Evolutionary conservation across 2,888 invertebrate species (phyloP), one percentile per base, ranked within the genome.

Genomic region (Glyphotaelius pellucidus): DNA sequence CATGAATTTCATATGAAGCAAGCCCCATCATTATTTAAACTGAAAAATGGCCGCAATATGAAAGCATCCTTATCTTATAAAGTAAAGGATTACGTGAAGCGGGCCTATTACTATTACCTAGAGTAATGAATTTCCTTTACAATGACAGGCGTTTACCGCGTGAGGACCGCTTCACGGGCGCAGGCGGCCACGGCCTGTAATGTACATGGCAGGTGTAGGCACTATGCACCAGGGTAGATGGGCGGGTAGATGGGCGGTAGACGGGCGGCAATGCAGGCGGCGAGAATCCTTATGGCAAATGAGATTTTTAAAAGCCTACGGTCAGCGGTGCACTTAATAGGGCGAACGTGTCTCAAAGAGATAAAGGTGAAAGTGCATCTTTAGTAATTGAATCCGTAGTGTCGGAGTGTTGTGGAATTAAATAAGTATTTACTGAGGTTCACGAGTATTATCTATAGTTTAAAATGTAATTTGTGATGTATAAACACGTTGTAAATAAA

Each of bases 231-330:
- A 67, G 38, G 35, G 35, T 15, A 52, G 89, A 80, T 80, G 47
- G 15, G 52, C 31, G 47, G 31, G 84, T 38, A 38, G 38, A 38
- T 38, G 31, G 30, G 11, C n/a, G 38, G 38, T 38, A 47, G 67
- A n/a, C n/a, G 89, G 31, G 52, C 25, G 31, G 90, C 90, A 90
- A 90, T 90, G 90, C 91, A 90, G 38, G 90, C 25, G 85, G 85
- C 81, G 67, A 25, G 25, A 9, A 91, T 80, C 90, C 85, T 89
- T 87, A 90, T n/a, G 90, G 91, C 88, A 92, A 92, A 92, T 91
- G 92, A 90, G 92, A 91, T 91, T 90, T 91, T 90, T 90, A 87
- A 92, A 92, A 90, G 91, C 91, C 83, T 80, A 87, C 92, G 67
- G 79, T 88, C 88, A 67, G 88, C 35, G 25, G 81, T 81, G 81